These are phyloP conservation scores for Alosa sapidissima DNA, from an alignment of 2,797 vertebrate genomes.

Conservation along the genomic window DNA sequence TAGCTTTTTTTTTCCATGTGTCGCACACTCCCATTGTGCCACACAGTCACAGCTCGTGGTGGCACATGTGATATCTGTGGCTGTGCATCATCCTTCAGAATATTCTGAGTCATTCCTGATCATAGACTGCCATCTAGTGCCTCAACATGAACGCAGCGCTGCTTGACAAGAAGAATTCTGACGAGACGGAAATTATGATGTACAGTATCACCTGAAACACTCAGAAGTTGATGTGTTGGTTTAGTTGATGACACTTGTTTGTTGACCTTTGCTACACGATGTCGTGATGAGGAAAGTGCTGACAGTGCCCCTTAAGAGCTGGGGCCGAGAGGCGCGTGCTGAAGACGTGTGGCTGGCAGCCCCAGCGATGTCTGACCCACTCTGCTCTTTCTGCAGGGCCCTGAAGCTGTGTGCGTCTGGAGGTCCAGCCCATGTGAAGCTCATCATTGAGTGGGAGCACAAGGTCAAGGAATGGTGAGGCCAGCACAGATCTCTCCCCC, in stretches of 20 bases:
- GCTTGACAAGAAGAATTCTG: not conserved
- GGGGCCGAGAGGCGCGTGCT: not conserved
- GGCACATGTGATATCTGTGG: not conserved
- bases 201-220: not conserved
- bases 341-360: not conserved
- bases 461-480: slow-evolving; percentile 85
- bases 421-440: slow-evolving; percentile 83
- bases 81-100: not conserved
- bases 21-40: not conserved
- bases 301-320: too few relatives aligned
- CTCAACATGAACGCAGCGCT: not conserved
- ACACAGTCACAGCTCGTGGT: not conserved
- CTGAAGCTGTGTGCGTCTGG: slow-evolving; percentile 79
- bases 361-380: not conserved
- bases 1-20: not conserved
- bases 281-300: too few relatives aligned
- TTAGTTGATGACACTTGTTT: not conserved
- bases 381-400: slow-evolving; percentile 67
- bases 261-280: not conserved
- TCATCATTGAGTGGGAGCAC: slow-evolving; percentile 86
- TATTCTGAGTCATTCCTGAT: not conserved
- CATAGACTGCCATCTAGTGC: slow-evolving; percentile 31
- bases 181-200: not conserved
- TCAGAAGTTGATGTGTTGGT: not conserved
- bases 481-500: too few relatives aligned